Percentiles rank a stretch among this genome's conserved stretches.
Evolutionary conservation across 1,140 invertebrate genomes (phyloP).

Genomic region (Drosophila mayri): DNA sequence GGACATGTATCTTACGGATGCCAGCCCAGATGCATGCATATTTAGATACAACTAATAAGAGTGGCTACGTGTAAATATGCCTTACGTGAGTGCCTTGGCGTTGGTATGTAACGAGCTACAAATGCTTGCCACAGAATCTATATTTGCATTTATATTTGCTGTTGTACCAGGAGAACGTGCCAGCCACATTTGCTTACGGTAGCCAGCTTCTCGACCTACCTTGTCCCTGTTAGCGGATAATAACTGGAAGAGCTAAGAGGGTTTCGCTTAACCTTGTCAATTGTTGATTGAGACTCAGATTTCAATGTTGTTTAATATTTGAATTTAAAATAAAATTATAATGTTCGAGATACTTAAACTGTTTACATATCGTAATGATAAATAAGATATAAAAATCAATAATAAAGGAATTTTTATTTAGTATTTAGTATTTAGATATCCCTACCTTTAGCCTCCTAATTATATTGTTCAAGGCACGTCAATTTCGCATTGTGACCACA

Average conservation of each 20-base stretch:
- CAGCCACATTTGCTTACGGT: slow-evolving; percentile 58
- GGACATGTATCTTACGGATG: slow-evolving; percentile 8
- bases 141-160: slow-evolving; percentile 79
- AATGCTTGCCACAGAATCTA: slow-evolving; percentile 74
- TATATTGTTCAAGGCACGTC: not conserved
- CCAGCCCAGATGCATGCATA: slow-evolving; percentile 8
- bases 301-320: not conserved
- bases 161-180: slow-evolving; percentile 69
- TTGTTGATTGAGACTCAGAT: not conserved
- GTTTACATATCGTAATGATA: not conserved
- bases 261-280: not conserved
- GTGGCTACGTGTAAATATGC: slow-evolving; percentile 30
- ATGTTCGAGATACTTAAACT: not conserved
- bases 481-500: slow-evolving; percentile 1
- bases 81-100: slow-evolving; percentile 34
- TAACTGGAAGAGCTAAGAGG: not conserved
- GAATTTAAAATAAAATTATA: not conserved
- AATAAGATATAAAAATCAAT: not conserved
- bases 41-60: slow-evolving; percentile 45
- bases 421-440: too few species aligned
- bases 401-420: not conserved
- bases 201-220: not conserved
- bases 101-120: slow-evolving; percentile 70
- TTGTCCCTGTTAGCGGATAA: slow-evolving; percentile 1
- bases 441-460: not conserved